A percentile compares a stretch with the other conserved stretches of the same genome.
Evolutionary conservation across 2,888 invertebrate species (phyloP).

Genomic region (Anthophora plumipes): DNA sequence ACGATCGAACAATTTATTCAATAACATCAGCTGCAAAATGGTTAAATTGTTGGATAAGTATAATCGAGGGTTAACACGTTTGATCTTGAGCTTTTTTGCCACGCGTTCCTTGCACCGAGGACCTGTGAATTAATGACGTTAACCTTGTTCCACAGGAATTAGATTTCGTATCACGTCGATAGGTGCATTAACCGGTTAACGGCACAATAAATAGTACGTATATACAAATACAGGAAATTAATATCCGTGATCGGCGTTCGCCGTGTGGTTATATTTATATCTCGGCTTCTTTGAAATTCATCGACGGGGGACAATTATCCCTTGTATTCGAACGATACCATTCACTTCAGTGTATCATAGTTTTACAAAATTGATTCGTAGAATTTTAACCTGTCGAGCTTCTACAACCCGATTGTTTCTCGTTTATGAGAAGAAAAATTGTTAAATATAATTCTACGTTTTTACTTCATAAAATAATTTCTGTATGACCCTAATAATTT

Average conservation of each 20-base stretch:
- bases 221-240: conserved; percentile 20
- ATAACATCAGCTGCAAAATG: neutral
- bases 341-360: neutral
- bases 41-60: no score
- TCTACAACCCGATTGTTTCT: no score
- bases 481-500: no score
- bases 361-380: no score
- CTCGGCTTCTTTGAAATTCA: conserved; percentile 15
- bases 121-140: neutral
- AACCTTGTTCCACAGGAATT: neutral
- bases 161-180: neutral
- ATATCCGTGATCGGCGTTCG: conserved; percentile 1
- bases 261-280: neutral
- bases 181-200: conserved; percentile 15
- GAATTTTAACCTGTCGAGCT: no score
- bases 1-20: neutral
- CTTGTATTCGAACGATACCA: neutral
- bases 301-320: conserved; percentile 9
- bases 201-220: neutral
- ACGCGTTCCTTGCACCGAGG: neutral
- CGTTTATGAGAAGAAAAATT: no score
- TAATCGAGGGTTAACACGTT: no score
- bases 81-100: no score
- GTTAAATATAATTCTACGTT: no score
- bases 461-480: no score